Percentiles rank a stretch among this genome's conserved stretches.
Conservation (phyloP, 2,888 invertebrate genomes). For the Sacculina carcini region DNA sequence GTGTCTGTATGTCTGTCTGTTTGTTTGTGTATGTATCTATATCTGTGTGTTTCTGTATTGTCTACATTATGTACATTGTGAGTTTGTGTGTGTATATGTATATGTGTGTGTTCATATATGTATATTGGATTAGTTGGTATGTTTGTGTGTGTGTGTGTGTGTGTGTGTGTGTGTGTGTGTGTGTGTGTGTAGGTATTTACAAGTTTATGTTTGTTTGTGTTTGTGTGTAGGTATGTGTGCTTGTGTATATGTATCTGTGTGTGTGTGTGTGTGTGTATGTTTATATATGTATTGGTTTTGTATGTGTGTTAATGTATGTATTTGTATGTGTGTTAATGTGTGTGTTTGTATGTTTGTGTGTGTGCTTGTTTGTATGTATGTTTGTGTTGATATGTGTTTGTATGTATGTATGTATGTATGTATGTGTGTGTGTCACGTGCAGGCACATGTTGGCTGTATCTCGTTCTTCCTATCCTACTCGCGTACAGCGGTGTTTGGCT, state of each 20-base stretch:
- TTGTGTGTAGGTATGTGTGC: constrained; percentile 27
- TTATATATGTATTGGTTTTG: too few species aligned
- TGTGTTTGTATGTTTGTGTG: too few species aligned
- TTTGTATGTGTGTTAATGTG: constrained; percentile 66
- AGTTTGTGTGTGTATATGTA: not conserved
- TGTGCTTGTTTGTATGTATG: not conserved
- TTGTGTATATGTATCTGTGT: constrained; percentile 63
- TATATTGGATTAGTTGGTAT: not conserved
- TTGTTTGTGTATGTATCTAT: not conserved
- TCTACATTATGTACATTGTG: too few species aligned
- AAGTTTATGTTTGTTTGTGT: not conserved
- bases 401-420: not conserved
- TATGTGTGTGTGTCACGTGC: not conserved
- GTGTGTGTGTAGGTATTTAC: too few species aligned
- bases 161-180: constrained; percentile 55
- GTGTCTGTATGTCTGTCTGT: not conserved
- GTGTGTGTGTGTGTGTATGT: too few species aligned
- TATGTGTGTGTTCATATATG: not conserved
- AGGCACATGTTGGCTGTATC: constrained; percentile 13
- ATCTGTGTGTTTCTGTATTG: not conserved
- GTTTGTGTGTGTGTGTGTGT: not conserved
- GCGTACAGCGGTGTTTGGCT: constrained; percentile 51
- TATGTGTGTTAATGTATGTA: not conserved
- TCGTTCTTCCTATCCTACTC: constrained; percentile 43
- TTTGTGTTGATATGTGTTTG: not conserved